Percentiles rank a stretch among this genome's conserved stretches.
phyloP scores from a whole-genome alignment of 2,797 vertebrate species.

The Dallia pectoralis region DNA sequence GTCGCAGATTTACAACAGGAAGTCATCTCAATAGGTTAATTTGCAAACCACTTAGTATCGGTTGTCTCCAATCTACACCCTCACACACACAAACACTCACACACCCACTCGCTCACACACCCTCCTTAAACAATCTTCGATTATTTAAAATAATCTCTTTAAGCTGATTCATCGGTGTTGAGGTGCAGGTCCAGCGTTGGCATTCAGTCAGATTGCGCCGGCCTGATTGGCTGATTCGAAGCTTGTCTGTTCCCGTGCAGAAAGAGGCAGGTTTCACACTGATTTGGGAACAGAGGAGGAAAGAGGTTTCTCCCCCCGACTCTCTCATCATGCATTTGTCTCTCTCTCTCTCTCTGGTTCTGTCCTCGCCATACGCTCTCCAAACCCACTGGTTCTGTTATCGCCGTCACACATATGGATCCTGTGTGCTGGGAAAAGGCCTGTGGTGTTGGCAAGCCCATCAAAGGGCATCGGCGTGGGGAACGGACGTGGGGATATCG shows the following conservation, averaged over 20 bases:
- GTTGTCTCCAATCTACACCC: background rate
- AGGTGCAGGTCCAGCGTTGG: background rate
- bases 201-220: background rate
- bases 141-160: background rate
- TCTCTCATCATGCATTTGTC: background rate
- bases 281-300: background rate
- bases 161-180: background rate
- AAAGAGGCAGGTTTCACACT: constrained; percentile 11
- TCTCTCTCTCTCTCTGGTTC: constrained; percentile 15
- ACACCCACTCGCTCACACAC: background rate
- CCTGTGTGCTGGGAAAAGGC: background rate
- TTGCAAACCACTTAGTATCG: background rate
- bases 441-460: background rate
- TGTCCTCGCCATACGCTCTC: constrained; percentile 28
- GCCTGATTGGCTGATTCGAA: constrained; percentile 1
- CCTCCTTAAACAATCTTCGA: background rate
- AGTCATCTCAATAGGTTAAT: background rate
- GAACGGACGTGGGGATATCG: background rate
- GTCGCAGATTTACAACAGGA: background rate
- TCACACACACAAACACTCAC: background rate
- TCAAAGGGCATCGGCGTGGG: background rate
- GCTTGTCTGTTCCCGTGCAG: constrained; percentile 10
- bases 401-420: constrained; percentile 32
- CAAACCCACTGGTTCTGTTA: constrained; percentile 29
- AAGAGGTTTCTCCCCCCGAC: background rate